phyloP scores from a whole-genome alignment of 2,888 invertebrate genomes.

The Heliconius erato region DNA sequence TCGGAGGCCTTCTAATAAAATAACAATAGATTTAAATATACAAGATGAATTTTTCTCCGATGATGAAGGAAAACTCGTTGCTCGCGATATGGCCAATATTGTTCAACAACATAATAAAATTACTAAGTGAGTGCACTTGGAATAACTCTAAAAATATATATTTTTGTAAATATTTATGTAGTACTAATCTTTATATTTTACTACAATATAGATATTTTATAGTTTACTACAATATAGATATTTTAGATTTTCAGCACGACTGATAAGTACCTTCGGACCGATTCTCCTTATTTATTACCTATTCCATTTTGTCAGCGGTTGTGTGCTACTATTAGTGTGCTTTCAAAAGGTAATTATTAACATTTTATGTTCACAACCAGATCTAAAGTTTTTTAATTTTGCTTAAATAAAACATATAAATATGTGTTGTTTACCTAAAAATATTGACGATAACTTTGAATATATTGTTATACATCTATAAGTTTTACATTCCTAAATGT shows the following conservation, averaged over 20 bases:
- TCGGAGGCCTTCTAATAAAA: slow-evolving; percentile 39
- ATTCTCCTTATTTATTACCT: slow-evolving; percentile 55
- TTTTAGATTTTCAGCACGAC: slow-evolving; percentile 54
- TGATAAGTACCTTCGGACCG: slow-evolving; percentile 59
- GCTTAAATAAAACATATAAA: too few relatives aligned
- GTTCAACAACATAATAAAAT: slow-evolving; percentile 47
- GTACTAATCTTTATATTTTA: not conserved
- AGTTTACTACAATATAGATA: not conserved
- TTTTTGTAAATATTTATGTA: not conserved
- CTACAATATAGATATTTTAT: slow-evolving; percentile 18
- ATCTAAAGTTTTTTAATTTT: too few relatives aligned
- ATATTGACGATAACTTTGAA: too few relatives aligned
- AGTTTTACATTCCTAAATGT: too few relatives aligned
- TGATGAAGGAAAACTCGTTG: slow-evolving; percentile 36
- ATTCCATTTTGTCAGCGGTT: slow-evolving; percentile 55
- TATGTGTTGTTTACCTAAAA: too few relatives aligned
- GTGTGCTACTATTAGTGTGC: slow-evolving; percentile 59
- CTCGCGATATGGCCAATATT: slow-evolving; percentile 37
- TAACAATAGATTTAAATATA: not conserved
- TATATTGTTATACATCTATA: too few relatives aligned
- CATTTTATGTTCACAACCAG: too few relatives aligned
- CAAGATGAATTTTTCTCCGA: slow-evolving; percentile 30
- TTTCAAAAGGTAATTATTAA: slow-evolving; percentile 55
- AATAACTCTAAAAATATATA: too few relatives aligned
- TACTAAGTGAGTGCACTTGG: slow-evolving; percentile 45